Evolutionary conservation across 2,113 vertebrate species (phyloP), one percentile per base, ranked within the genome.

Genomic region (Istiophorus platypterus): DNA sequence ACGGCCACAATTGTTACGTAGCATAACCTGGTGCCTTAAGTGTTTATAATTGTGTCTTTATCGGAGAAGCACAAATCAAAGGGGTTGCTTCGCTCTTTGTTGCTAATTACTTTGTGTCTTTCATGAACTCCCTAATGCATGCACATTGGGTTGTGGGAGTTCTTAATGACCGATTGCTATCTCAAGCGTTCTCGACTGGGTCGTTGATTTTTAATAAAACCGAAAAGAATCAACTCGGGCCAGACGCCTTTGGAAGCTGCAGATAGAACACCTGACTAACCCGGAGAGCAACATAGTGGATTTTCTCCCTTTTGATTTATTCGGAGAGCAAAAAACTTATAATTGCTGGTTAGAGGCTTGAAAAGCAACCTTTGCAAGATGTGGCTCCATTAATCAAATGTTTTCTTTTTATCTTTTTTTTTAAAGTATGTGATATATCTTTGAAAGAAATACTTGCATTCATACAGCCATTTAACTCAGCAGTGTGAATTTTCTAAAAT

Each of bases 41-140:
- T 47, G 18, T 34, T 78, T 49, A 2, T 51, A 26, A 73, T 76
- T 49, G 29, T 59, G 29, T 82, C 76, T 59, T 76, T 74, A 47
- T 56, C 9, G 39, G 63, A 68, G 39, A 63, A 56, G 24, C 26
- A 49, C 20, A 17, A 42, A 76, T 72, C 56, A 72, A 74, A 67
- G 58, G 57, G 39, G 26, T 24, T 15, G 9, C 41, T 56, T 76
- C 45, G 17, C 49, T 75, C 76, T 59, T 59, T 24, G 34, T 64
- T 37, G 64, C 75, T 52, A 41, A 52, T 81, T 70, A 31, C 52
- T 58, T 45, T 7, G 20, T 9, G 27, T 13, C n/a, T 49, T 76
- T 61, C 8, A 17, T 17, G 12, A 6, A 8, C 49, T 56, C 24
- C 14, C 27, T 24, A 42, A 9, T 70, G 0, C 29, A 70, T 18